Evolutionary conservation across 2,113 vertebrate genomes (phyloP).

Genomic region (Holacanthus passer): DNA sequence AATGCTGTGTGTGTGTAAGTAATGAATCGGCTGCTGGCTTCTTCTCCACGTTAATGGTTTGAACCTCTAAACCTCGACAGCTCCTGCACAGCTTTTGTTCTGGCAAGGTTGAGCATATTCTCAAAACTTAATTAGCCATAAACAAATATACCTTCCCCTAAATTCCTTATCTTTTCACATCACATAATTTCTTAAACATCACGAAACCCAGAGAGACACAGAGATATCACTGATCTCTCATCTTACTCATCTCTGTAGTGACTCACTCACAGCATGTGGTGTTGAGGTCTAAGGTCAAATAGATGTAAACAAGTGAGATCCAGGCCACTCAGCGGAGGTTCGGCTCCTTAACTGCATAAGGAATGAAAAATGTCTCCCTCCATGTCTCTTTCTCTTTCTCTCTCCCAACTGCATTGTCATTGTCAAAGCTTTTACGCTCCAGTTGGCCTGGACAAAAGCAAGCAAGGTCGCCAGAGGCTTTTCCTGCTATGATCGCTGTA

Average conservation of each 20-base stretch:
- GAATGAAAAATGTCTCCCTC: slow-evolving; percentile 56
- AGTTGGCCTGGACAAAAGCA: slow-evolving; percentile 78
- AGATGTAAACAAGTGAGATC: slow-evolving; percentile 62
- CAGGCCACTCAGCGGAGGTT: slow-evolving; percentile 18
- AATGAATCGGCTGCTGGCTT: slow-evolving; percentile 39
- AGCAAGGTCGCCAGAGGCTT: slow-evolving; percentile 71
- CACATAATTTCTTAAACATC: not conserved
- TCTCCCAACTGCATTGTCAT: slow-evolving; percentile 59
- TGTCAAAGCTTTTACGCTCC: slow-evolving; percentile 77
- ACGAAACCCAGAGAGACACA: not conserved
- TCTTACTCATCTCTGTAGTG: not conserved
- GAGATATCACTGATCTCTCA: not conserved
- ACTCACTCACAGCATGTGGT: not conserved
- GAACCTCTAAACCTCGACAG: slow-evolving; percentile 19
- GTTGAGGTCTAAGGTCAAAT: slow-evolving; percentile 54
- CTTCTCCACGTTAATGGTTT: slow-evolving; percentile 19
- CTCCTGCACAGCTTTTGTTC: slow-evolving; percentile 9
- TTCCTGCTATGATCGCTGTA: slow-evolving; percentile 73
- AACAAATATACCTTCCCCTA: not conserved
- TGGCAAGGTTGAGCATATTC: not conserved
- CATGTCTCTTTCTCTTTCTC: slow-evolving; percentile 8
- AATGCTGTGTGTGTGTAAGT: slow-evolving; percentile 31
- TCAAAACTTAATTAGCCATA: slow-evolving; percentile 1
- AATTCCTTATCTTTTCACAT: not conserved
- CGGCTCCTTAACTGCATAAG: slow-evolving; percentile 51